A percentile compares a stretch with the other conserved stretches of the same genome.
These are phyloP conservation scores for Phoenicopterus ruber DNA, from an alignment of 2,113 vertebrate genomes.

Conservation along the genomic window DNA sequence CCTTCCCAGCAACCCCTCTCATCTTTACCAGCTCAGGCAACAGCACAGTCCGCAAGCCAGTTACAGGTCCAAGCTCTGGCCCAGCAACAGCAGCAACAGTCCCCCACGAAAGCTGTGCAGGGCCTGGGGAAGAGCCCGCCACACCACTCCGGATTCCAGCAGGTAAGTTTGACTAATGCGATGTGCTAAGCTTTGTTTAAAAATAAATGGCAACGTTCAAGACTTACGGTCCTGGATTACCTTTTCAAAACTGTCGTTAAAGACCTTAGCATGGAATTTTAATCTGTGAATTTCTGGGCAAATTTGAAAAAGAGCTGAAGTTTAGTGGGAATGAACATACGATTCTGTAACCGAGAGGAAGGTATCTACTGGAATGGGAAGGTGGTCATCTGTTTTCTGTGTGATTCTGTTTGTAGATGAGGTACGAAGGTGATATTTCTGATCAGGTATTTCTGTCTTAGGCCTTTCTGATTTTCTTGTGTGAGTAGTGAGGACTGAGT, in stretches of 20 bases:
- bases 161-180: constrained; percentile 73
- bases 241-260: background rate
- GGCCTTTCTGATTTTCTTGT: background rate
- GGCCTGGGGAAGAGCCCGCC: constrained; percentile 90
- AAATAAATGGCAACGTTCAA: background rate
- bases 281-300: background rate
- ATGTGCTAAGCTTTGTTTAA: background rate
- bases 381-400: background rate
- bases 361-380: background rate
- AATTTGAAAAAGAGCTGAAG: background rate
- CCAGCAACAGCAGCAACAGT: constrained; percentile 79
- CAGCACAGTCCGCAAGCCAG: constrained; percentile 84
- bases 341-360: background rate
- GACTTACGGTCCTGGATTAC: background rate
- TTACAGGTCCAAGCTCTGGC: constrained; percentile 86
- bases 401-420: background rate
- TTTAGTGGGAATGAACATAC: background rate
- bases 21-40: constrained; percentile 80
- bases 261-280: background rate
- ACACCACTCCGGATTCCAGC: constrained; percentile 89
- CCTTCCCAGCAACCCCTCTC: constrained; percentile 81
- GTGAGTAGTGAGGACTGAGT: background rate
- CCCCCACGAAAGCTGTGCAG: constrained; percentile 87
- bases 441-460: background rate
- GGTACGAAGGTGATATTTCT: background rate